These are phyloP conservation scores for Synaphobranchus kaupii DNA, from an alignment of 2,797 vertebrate genomes.

Conservation along the genomic window DNA sequence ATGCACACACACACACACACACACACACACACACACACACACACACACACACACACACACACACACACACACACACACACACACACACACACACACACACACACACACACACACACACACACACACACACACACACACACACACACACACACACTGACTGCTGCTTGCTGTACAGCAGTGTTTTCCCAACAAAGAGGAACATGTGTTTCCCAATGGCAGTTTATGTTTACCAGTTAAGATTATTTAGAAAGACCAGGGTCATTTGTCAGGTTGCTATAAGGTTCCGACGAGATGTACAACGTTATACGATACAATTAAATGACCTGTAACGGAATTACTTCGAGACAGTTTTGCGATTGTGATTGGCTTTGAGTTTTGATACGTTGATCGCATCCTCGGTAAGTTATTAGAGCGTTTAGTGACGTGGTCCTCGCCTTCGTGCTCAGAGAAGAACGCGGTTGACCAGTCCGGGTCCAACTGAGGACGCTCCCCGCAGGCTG, in stretches of 20 bases:
- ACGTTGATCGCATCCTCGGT: neutral
- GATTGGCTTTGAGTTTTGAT: neutral
- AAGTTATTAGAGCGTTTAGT: too few relatives aligned
- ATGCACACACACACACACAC: too few relatives aligned
- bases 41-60: too few relatives aligned
- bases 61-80: too few relatives aligned
- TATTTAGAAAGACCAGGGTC: neutral
- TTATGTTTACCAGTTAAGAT: neutral
- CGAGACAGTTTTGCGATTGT: neutral
- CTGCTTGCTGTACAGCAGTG: neutral
- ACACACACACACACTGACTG: too few relatives aligned
- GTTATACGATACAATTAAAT: neutral
- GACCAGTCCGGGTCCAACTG: conserved; percentile 29
- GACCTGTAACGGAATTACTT: neutral
- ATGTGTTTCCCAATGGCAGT: neutral
- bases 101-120: too few relatives aligned
- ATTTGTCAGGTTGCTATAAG: neutral
- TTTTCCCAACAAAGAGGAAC: neutral
- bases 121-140: too few relatives aligned
- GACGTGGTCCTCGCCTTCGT: too few relatives aligned
- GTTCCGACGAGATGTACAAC: neutral
- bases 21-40: too few relatives aligned
- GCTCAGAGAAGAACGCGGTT: too few relatives aligned
- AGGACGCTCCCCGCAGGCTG: conserved; percentile 34
- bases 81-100: too few relatives aligned